Conservation (phyloP, 2,888 invertebrate genomes). For the Pachymerium ferrugineum region DNA sequence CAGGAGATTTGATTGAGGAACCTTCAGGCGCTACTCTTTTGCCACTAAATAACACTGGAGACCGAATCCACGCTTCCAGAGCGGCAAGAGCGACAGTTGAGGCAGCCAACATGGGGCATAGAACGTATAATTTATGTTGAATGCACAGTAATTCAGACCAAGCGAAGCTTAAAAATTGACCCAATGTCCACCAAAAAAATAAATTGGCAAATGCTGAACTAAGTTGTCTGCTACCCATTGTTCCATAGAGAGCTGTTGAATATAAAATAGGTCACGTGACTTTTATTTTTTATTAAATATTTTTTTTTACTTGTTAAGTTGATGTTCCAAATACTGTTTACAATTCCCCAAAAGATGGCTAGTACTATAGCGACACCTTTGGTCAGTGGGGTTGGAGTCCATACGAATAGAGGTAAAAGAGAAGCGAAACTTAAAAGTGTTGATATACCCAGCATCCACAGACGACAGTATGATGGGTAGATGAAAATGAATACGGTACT, state of each 20-base stretch:
- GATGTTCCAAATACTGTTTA: background rate
- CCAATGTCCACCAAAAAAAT: conserved; percentile 21
- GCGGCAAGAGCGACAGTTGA: background rate
- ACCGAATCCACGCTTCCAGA: background rate
- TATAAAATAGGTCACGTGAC: too few species aligned
- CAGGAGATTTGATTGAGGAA: background rate
- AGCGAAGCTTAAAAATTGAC: conserved; percentile 16
- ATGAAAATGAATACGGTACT: background rate
- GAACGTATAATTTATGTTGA: conserved; percentile 20
- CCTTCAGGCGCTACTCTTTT: conserved; percentile 1
- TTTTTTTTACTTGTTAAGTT: background rate
- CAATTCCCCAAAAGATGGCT: conserved; percentile 21
- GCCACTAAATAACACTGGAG: background rate
- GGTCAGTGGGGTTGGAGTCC: too few species aligned
- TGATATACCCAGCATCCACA: background rate
- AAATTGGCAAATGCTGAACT: conserved; percentile 9
- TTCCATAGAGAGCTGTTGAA: conserved; percentile 20
- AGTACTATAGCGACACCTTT: conserved; percentile 2
- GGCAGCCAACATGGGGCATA: background rate
- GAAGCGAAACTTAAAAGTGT: background rate
- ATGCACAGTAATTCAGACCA: conserved; percentile 10
- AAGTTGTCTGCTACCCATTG: background rate
- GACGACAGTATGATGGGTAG: background rate
- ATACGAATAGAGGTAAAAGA: conserved; percentile 14
- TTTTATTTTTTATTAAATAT: background rate